These are phyloP conservation scores for Tiaroga cobitis DNA, from an alignment of 2,797 vertebrate species.

Conservation along the genomic window DNA sequence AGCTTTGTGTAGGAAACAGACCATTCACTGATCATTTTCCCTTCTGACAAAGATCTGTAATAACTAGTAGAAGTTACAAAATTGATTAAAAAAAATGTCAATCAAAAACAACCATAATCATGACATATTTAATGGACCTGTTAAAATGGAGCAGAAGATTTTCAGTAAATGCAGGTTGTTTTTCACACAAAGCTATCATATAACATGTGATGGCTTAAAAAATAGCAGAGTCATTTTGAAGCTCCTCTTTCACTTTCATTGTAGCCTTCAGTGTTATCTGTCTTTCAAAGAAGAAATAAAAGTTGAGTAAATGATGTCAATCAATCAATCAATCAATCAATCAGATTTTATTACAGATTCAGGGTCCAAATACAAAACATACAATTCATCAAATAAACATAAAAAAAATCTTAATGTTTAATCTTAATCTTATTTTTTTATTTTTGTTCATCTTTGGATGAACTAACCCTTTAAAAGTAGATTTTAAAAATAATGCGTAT, in stretches of 20 bases:
- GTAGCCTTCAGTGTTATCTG: too few relatives aligned
- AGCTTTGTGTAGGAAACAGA: not conserved
- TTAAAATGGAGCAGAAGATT: not conserved
- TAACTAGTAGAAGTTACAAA: not conserved
- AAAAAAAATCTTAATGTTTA: not conserved
- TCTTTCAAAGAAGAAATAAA: not conserved
- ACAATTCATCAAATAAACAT: not conserved
- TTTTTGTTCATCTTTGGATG: too few relatives aligned
- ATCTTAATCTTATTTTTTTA: too few relatives aligned
- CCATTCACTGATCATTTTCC: not conserved
- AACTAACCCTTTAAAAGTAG: not conserved
- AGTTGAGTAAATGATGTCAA: not conserved
- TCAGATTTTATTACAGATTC: not conserved
- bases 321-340: not conserved
- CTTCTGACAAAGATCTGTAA: not conserved
- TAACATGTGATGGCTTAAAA: not conserved
- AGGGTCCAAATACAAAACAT: not conserved
- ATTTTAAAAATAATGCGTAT: not conserved
- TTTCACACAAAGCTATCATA: not conserved
- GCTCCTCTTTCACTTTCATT: not conserved
- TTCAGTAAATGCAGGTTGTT: not conserved
- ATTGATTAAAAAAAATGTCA: not conserved
- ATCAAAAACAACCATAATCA: not conserved
- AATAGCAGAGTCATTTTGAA: not conserved
- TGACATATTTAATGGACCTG: not conserved